A percentile compares a stretch with the other conserved stretches of the same genome.
Evolutionary conservation across 2,888 invertebrate species (phyloP).

Genomic region (Melinaea marsaeus): DNA sequence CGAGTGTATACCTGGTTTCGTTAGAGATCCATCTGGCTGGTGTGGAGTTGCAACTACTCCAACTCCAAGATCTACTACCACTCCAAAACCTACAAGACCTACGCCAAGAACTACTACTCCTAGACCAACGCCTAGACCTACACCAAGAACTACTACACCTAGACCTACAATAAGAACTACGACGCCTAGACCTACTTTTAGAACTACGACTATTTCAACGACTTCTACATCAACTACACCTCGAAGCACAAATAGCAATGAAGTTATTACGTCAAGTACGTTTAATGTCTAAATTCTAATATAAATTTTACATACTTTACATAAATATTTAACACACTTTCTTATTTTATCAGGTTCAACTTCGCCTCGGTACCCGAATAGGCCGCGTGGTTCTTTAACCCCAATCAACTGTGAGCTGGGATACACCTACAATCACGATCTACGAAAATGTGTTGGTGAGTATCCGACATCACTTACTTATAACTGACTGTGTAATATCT

Average conservation of each 20-base stretch:
- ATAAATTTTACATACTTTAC: too few relatives aligned
- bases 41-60: constrained; percentile 40
- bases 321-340: too few relatives aligned
- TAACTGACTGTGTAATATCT: neutral
- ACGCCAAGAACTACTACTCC: constrained; percentile 31
- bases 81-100: constrained; percentile 27
- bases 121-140: constrained; percentile 27
- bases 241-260: constrained; percentile 11
- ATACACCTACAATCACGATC: constrained; percentile 46
- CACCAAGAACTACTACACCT: constrained; percentile 26
- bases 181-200: constrained; percentile 20
- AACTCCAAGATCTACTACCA: constrained; percentile 30
- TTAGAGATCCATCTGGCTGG: constrained; percentile 75
- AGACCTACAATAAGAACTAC: constrained; percentile 20
- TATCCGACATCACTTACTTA: neutral
- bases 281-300: neutral
- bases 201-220: constrained; percentile 30
- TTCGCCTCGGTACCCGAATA: constrained; percentile 42
- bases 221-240: constrained; percentile 24
- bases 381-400: constrained; percentile 37
- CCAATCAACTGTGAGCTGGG: constrained; percentile 58
- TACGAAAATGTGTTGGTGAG: constrained; percentile 62
- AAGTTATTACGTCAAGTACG: constrained; percentile 17
- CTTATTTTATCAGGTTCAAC: constrained; percentile 15
- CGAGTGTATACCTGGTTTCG: constrained; percentile 87